Evolutionary conservation across 2,113 vertebrate species (phyloP).

Genomic region (Psittacula cyanocephala): DNA sequence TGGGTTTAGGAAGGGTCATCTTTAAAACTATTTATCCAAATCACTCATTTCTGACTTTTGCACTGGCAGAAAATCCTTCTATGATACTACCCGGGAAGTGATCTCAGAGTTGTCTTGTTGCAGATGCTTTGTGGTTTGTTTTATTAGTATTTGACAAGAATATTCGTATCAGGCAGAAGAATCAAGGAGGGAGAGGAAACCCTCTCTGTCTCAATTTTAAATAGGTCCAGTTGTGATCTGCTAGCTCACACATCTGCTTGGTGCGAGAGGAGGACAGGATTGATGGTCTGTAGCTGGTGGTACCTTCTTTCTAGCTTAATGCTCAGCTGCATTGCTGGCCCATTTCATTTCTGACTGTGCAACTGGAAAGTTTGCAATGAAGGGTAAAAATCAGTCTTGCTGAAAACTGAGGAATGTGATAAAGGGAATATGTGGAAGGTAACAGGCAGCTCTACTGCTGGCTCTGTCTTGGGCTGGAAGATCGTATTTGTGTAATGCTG

Average conservation of each 20-base stretch:
- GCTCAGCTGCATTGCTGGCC: neutral
- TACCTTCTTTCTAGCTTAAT: neutral
- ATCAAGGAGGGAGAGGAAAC: neutral
- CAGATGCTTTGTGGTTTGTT: neutral
- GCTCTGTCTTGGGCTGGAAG: neutral
- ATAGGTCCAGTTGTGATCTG: neutral
- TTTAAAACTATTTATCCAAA: neutral
- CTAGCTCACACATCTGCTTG: fast-evolving
- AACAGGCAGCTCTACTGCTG: neutral
- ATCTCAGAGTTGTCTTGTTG: neutral
- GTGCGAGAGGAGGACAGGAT: neutral
- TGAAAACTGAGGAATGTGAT: neutral
- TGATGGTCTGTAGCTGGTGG: too few species aligned
- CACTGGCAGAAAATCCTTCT: neutral
- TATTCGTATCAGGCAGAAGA: too few species aligned
- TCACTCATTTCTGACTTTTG: neutral
- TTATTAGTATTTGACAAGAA: neutral
- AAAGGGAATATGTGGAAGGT: neutral
- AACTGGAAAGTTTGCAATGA: neutral
- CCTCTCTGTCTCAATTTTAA: neutral
- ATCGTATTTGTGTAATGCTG: neutral
- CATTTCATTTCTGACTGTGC: neutral
- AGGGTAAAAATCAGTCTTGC: neutral
- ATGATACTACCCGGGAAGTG: too few species aligned
- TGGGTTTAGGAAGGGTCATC: neutral